Base-by-base conservation (phyloP, 2,113 vertebrate species). In the Catharus bicknelli region DNA sequence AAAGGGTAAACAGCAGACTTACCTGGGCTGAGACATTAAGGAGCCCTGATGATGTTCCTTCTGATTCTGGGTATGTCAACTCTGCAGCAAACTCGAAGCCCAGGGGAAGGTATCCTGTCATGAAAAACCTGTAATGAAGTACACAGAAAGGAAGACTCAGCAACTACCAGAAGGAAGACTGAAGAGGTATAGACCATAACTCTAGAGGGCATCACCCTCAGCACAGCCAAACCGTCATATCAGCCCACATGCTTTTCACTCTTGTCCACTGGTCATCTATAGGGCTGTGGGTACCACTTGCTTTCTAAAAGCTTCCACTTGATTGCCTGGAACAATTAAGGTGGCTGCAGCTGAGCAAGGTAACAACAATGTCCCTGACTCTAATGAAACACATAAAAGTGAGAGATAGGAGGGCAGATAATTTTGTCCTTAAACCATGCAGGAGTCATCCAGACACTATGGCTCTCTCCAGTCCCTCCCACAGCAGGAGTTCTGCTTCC, bases 11-110 rank as follows among this genome's bases (percentile, higher is more conserved):
- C 25, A 53, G 50, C 25, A 55, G 7, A 83, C 59, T 9, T 55
- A 99, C 99, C 98, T 99, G 99, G 75, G 99, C 99, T 7, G 99
- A 98, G 81, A 99, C 98, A 57, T 99, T 99, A 50, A 99, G 98
- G 45, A 99, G 98, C 14, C 99, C 99, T 12, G 99, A 99, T 0
- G 99, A 99, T 10, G 98, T 99, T 94, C 99, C 99, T 96, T 99
- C 99, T 6, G 98, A 99, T 86, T 99, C 99, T 55, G 99, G 99
- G 72, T 98, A 99, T 2, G 99, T 99, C 95, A 99, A 96, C 90
- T 99, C 99, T 20, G 97, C 99, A 10, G 98, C 99, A 97, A 99
- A 99, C 97, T 99, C 99, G 94, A 99, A 99, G 47, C 99, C 99
- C 90, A 99, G 93, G 0, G 99, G 99, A 57, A 99, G 97, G 91